A percentile compares a stretch with the other conserved stretches of the same genome.
Conservation (phyloP, 2,888 invertebrate species). For the Epirrhoe alternata region DNA sequence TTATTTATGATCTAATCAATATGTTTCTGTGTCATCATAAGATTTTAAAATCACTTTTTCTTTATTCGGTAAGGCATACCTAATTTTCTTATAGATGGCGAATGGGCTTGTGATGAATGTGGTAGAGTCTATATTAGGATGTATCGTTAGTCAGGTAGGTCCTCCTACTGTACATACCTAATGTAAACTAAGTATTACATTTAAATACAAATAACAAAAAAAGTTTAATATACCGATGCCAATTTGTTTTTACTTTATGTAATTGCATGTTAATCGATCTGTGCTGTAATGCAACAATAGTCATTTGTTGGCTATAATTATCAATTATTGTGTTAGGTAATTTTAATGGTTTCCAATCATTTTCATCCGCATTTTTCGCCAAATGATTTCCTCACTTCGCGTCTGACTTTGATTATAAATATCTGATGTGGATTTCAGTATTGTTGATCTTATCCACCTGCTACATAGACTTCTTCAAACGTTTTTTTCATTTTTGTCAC, state of each 20-base stretch:
- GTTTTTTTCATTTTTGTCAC: too few relatives aligned
- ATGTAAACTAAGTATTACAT: too few relatives aligned
- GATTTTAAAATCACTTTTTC: too few relatives aligned
- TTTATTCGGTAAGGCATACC: too few relatives aligned
- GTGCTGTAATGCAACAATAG: conserved; percentile 37
- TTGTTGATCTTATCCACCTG: background rate
- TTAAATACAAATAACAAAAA: background rate
- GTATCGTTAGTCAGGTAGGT: too few relatives aligned
- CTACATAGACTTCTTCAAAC: too few relatives aligned
- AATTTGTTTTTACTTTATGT: conserved; percentile 38
- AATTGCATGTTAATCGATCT: conserved; percentile 34
- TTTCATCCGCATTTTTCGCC: conserved; percentile 35
- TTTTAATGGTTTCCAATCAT: conserved; percentile 48
- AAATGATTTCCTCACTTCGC: conserved; percentile 14
- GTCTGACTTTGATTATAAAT: background rate
- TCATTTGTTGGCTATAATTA: conserved; percentile 37
- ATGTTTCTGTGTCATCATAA: too few relatives aligned
- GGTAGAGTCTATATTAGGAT: too few relatives aligned
- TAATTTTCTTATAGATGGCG: too few relatives aligned
- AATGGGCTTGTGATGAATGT: too few relatives aligned
- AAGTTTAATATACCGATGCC: background rate
- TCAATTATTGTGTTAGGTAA: conserved; percentile 52
- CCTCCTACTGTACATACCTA: too few relatives aligned
- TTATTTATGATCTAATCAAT: too few relatives aligned
- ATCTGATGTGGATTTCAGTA: background rate